These are phyloP conservation scores for Cirrhinus mrigala DNA, from an alignment of 2,797 vertebrate genomes.

Conservation along the genomic window DNA sequence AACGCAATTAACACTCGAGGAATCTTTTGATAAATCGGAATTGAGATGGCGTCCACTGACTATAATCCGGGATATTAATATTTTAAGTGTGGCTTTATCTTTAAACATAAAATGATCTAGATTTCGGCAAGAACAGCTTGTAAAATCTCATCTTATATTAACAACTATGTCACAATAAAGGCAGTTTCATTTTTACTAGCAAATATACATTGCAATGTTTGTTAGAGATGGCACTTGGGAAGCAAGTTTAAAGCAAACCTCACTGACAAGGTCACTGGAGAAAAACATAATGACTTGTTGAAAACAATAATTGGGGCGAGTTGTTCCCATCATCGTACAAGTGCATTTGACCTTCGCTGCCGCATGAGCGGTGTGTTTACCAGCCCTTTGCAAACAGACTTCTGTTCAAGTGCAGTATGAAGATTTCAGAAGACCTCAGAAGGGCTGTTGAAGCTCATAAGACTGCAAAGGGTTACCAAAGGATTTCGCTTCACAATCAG, in stretches of 20 bases:
- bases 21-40: constrained; percentile 47
- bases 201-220: background rate
- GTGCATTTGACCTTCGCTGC: constrained; percentile 23
- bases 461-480: constrained; percentile 10
- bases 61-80: background rate
- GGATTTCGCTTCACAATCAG: constrained; percentile 18
- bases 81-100: background rate
- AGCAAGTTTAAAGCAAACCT: background rate
- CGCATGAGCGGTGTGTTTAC: constrained; percentile 15
- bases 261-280: background rate
- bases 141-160: constrained; percentile 18
- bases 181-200: background rate
- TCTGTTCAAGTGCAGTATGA: constrained; percentile 7
- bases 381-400: constrained; percentile 5
- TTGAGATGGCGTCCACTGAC: background rate
- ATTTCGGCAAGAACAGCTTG: background rate
- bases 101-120: background rate
- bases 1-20: constrained; percentile 53
- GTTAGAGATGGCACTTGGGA: background rate
- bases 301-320: constrained; percentile 19
- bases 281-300: constrained; percentile 26
- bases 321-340: background rate
- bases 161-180: background rate
- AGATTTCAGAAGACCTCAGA: constrained; percentile 17
- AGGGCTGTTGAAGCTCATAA: constrained; percentile 23